These are phyloP conservation scores for Bombus soroeensis DNA, from an alignment of 1,140 invertebrate species.

Conservation along the genomic window DNA sequence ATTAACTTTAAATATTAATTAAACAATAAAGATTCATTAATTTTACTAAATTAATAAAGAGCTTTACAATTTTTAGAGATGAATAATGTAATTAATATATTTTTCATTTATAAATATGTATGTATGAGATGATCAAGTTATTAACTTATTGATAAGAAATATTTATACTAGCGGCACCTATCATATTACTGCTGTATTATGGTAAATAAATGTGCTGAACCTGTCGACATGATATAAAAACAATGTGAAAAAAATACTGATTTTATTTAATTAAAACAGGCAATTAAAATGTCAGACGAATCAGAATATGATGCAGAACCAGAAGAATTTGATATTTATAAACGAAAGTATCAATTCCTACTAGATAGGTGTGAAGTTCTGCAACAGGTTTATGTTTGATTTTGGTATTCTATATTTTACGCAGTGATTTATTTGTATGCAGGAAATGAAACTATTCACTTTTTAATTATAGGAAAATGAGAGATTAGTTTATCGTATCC, in stretches of 20 bases:
- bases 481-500: constrained; percentile 81
- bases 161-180: constrained; percentile 42
- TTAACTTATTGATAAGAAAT: background rate
- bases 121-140: background rate
- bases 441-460: constrained; percentile 13
- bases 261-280: constrained; percentile 53
- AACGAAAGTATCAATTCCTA: constrained; percentile 80
- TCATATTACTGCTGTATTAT: constrained; percentile 26
- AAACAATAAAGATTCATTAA: no score
- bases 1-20: background rate
- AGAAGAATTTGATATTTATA: constrained; percentile 79
- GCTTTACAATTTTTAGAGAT: background rate
- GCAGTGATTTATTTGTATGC: constrained; percentile 23
- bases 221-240: constrained; percentile 46
- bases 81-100: background rate
- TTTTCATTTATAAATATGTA: constrained; percentile 1
- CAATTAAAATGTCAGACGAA: constrained; percentile 70
- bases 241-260: constrained; percentile 42
- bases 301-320: constrained; percentile 76
- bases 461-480: constrained; percentile 80
- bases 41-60: background rate
- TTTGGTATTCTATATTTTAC: constrained; percentile 16
- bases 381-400: constrained; percentile 76
- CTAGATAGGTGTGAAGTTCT: constrained; percentile 80
- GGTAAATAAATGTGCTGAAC: constrained; percentile 29